Percentiles rank a stretch among this genome's conserved stretches.
These are phyloP conservation scores for Petrophora chlorosata DNA, from an alignment of 2,888 invertebrate genomes.

Conservation along the genomic window DNA sequence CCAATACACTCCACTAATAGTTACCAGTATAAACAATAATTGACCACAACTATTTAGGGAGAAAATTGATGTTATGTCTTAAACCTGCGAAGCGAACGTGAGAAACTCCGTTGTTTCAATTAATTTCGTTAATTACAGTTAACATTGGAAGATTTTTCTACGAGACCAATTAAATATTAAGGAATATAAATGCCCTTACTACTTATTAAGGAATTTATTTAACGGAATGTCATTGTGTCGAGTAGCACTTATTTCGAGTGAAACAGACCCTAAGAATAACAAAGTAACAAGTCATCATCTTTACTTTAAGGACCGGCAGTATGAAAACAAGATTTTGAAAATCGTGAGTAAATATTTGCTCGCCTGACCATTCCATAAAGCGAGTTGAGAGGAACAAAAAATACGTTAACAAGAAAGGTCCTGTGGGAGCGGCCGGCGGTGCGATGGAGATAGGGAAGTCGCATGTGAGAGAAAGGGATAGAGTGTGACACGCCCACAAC, in stretches of 20 bases:
- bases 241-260: constrained; percentile 35
- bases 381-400: constrained; percentile 77
- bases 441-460: constrained; percentile 54
- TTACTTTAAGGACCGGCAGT: constrained; percentile 63
- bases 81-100: constrained; percentile 26
- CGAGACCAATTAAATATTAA: constrained; percentile 22
- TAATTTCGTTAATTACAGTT: constrained; percentile 24
- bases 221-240: constrained; percentile 15
- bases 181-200: not conserved
- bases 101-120: constrained; percentile 27
- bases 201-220: constrained; percentile 6
- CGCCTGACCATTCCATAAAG: constrained; percentile 77
- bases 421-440: constrained; percentile 79
- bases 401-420: constrained; percentile 79
- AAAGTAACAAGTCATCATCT: constrained; percentile 63
- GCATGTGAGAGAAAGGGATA: constrained; percentile 51
- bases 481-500: constrained; percentile 77
- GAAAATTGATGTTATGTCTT: constrained; percentile 31
- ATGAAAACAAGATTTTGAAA: constrained; percentile 79
- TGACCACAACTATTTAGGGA: constrained; percentile 33
- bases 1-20: constrained; percentile 31
- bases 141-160: constrained; percentile 19
- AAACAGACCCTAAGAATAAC: constrained; percentile 37
- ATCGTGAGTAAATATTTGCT: constrained; percentile 83
- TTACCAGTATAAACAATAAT: constrained; percentile 33